Conservation (phyloP, 2,888 invertebrate species). For the Acrobasis consociella region DNA sequence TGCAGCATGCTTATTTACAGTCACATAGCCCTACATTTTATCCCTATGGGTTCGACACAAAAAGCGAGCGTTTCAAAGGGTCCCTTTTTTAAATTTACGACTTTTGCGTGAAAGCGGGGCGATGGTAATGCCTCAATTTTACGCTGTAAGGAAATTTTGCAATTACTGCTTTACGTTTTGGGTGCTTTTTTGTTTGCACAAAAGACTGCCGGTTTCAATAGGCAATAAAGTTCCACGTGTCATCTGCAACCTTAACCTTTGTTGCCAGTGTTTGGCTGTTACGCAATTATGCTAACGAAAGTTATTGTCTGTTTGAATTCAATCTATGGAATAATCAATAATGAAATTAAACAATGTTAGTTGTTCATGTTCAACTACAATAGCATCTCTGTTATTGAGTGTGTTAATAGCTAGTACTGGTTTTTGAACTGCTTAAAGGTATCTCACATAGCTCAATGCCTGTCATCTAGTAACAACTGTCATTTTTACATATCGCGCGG, state of each 20-base stretch:
- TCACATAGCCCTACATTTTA: constrained; percentile 29
- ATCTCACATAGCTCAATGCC: too few species aligned
- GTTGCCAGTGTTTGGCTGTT: constrained; percentile 46
- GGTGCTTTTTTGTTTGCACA: constrained; percentile 49
- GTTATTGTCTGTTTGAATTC: constrained; percentile 46
- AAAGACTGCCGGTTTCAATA: constrained; percentile 42
- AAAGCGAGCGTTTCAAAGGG: constrained; percentile 56
- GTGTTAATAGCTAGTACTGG: too few species aligned
- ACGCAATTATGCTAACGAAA: constrained; percentile 42
- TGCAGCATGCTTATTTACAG: constrained; percentile 20
- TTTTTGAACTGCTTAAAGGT: too few species aligned
- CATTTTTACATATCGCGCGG: too few species aligned
- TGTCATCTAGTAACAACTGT: too few species aligned
- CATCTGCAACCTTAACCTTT: constrained; percentile 61
- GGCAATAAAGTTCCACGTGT: constrained; percentile 50
- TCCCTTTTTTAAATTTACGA: constrained; percentile 66
- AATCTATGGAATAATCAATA: constrained; percentile 26
- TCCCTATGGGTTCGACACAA: constrained; percentile 52
- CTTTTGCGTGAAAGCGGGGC: constrained; percentile 56
- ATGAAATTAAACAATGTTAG: too few species aligned
- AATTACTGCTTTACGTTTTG: constrained; percentile 51
- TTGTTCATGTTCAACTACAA: too few species aligned
- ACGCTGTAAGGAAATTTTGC: constrained; percentile 59
- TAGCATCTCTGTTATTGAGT: too few species aligned
- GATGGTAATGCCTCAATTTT: constrained; percentile 57